A percentile compares a stretch with the other conserved stretches of the same genome.
Conservation (phyloP, 2,888 invertebrate genomes). For the Spilosoma lubricipeda region DNA sequence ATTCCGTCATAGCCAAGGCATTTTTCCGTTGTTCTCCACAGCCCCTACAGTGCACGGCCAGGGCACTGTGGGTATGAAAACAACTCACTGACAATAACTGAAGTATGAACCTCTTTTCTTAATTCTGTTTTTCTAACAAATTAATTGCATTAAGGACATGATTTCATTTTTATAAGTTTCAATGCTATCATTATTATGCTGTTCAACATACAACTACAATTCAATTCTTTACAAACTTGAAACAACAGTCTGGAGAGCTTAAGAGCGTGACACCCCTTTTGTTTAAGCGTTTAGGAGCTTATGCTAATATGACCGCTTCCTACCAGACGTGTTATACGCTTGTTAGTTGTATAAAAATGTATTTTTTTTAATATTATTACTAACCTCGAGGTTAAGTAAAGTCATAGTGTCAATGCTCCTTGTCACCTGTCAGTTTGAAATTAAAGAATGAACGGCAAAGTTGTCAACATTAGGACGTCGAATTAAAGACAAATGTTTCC, state of each 20-base stretch:
- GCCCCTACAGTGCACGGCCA: too few relatives aligned
- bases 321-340: neutral
- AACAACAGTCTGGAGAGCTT: neutral
- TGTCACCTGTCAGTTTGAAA: neutral
- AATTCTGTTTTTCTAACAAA: too few relatives aligned
- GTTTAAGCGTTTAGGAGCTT: neutral
- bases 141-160: too few relatives aligned
- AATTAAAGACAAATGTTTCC: constrained; percentile 1
- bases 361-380: neutral
- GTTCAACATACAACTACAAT: neutral
- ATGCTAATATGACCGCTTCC: neutral
- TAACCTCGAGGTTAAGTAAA: neutral
- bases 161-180: too few relatives aligned
- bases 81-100: too few relatives aligned
- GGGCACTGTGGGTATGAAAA: too few relatives aligned
- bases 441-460: neutral
- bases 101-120: too few relatives aligned
- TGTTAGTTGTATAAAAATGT: neutral
- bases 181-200: too few relatives aligned
- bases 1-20: too few relatives aligned
- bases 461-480: neutral
- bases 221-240: neutral
- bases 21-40: too few relatives aligned
- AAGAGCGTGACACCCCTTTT: neutral
- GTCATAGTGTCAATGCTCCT: neutral